A percentile compares a stretch with the other conserved stretches of the same genome.
phyloP scores from a whole-genome alignment of 2,888 invertebrate genomes.

The Thecophora atra region DNA sequence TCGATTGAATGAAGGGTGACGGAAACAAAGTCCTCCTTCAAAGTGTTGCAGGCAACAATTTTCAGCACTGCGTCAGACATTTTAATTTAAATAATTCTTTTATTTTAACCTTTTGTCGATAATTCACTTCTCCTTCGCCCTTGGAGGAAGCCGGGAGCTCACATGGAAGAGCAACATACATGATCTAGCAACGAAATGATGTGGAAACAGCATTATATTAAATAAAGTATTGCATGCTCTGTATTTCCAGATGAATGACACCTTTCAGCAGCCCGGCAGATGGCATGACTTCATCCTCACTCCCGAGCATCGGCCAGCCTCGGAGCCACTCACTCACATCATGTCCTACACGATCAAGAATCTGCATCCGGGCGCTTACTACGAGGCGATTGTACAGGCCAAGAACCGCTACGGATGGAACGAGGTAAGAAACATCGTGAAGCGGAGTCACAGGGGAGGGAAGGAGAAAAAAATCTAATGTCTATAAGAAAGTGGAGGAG shows the following conservation, averaged over 20 bases:
- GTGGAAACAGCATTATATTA: not conserved
- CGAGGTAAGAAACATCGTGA: slow-evolving; percentile 66
- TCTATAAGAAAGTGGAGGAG: not conserved
- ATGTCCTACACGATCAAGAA: slow-evolving; percentile 74
- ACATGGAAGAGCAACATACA: no score
- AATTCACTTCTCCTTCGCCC: not conserved
- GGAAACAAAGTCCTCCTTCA: no score
- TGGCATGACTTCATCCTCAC: slow-evolving; percentile 72
- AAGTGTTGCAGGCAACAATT: no score
- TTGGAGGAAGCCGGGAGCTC: no score
- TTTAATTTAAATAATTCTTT: not conserved
- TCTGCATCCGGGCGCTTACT: slow-evolving; percentile 74
- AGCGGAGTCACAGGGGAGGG: not conserved
- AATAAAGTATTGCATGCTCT: slow-evolving; percentile 19
- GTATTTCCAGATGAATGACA: slow-evolving; percentile 73
- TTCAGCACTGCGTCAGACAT: not conserved
- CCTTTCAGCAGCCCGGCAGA: slow-evolving; percentile 75
- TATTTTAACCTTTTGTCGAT: not conserved
- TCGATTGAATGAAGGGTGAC: no score
- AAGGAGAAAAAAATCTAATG: not conserved
- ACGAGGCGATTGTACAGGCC: slow-evolving; percentile 79
- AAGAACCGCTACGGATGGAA: slow-evolving; percentile 81
- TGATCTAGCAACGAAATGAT: slow-evolving; percentile 1
- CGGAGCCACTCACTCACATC: slow-evolving; percentile 68
- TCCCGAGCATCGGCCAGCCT: slow-evolving; percentile 64